Conservation (phyloP, 2,797 vertebrate genomes). For the Numenius phaeopus region DNA sequence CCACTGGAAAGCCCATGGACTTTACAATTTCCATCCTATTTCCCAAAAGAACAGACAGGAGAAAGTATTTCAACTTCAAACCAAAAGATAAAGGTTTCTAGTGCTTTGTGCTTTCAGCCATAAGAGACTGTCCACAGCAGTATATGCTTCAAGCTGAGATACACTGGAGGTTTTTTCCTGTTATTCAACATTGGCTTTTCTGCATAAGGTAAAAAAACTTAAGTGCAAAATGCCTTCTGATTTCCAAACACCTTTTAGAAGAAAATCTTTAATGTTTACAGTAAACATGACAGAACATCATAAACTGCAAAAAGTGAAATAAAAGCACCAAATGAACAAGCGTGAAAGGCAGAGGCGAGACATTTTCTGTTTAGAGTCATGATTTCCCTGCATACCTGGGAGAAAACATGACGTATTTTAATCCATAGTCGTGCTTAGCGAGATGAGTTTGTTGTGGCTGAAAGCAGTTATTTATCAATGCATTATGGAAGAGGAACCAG, state of each 20-base stretch:
- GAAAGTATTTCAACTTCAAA: not conserved
- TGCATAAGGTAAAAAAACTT: not conserved
- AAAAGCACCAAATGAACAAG: not conserved
- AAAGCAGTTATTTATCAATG: not conserved
- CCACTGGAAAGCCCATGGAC: not conserved
- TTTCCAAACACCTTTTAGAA: not conserved
- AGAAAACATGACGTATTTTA: not conserved
- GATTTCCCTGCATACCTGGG: not conserved
- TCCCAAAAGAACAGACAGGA: not conserved
- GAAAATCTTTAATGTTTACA: not conserved
- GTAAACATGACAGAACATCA: not conserved
- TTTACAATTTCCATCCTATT: not conserved
- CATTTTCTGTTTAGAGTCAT: not conserved
- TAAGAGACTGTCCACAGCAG: not conserved
- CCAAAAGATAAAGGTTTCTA: not conserved
- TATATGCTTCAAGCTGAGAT: not conserved
- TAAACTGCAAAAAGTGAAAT: not conserved
- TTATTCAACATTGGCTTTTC: not conserved
- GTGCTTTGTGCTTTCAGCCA: not conserved
- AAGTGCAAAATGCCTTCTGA: not conserved
- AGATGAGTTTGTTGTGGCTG: not conserved
- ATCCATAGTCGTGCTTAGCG: not conserved
- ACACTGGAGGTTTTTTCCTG: accelerated
- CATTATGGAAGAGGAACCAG: not conserved
- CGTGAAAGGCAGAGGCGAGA: not conserved